These are phyloP conservation scores for Rhizomys pruinosus DNA, from an alignment of 2,113 vertebrate genomes.

Conservation along the genomic window DNA sequence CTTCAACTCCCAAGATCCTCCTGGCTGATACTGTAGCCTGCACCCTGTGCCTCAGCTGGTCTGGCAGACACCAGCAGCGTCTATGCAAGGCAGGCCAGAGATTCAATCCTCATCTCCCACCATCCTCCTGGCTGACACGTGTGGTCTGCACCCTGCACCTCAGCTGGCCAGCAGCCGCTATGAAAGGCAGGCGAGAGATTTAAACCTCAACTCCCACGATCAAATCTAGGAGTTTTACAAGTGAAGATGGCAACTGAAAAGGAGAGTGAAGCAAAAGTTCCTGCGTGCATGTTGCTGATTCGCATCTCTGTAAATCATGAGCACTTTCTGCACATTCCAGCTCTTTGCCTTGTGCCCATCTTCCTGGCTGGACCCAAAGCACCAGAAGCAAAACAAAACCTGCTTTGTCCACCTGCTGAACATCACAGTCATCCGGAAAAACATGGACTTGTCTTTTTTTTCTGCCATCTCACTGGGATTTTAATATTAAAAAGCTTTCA, in stretches of 20 bases:
- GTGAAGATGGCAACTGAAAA: neutral
- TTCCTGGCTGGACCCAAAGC: neutral
- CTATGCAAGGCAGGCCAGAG: no score
- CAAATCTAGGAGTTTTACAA: neutral
- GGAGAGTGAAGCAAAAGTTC: neutral
- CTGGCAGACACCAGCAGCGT: no score
- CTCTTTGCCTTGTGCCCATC: no score
- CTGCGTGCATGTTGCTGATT: neutral
- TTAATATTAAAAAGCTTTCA: neutral
- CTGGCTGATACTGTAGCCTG: no score
- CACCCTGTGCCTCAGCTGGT: no score
- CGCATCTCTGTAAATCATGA: neutral
- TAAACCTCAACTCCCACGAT: no score
- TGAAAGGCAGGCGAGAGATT: no score
- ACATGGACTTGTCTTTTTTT: neutral
- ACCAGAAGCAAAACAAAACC: neutral
- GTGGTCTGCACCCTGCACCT: no score
- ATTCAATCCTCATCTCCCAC: no score
- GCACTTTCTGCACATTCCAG: neutral
- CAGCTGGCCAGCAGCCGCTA: no score
- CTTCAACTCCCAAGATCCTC: no score
- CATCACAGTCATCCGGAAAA: neutral
- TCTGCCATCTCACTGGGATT: neutral
- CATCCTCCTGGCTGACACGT: no score
- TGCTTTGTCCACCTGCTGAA: neutral